A percentile compares a stretch with the other conserved stretches of the same genome.
These are phyloP conservation scores for Nothoprocta pentlandii DNA, from an alignment of 2,113 vertebrate genomes.

Conservation along the genomic window DNA sequence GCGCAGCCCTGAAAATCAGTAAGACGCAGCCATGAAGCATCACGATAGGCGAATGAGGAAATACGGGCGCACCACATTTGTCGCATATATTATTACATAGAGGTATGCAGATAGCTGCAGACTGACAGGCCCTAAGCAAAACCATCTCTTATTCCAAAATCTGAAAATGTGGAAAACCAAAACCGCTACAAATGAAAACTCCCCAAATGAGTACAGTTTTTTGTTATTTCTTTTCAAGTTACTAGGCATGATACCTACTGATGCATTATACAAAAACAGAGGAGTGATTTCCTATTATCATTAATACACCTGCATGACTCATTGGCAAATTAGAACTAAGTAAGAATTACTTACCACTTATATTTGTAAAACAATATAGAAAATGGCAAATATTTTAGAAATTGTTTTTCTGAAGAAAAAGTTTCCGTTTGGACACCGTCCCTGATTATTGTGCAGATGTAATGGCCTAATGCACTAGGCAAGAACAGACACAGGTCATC, in stretches of 20 bases:
- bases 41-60: not conserved
- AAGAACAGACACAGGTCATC: not conserved
- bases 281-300: not conserved
- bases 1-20: not conserved
- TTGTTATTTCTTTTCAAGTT: slow-evolving; percentile 14
- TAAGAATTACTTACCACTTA: slow-evolving; percentile 43
- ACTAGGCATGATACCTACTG: not conserved
- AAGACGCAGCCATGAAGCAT: not conserved
- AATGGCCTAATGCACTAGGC: not conserved
- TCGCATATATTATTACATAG: fast-evolving
- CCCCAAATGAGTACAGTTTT: not conserved
- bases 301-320: not conserved
- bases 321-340: slow-evolving; percentile 50
- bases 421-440: not conserved
- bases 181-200: not conserved
- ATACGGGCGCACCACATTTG: not conserved
- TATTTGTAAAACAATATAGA: slow-evolving; percentile 54
- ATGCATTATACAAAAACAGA: slow-evolving; percentile 27
- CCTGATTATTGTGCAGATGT: not conserved
- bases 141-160: not conserved
- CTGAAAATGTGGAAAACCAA: not conserved
- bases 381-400: slow-evolving; percentile 38
- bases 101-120: not conserved
- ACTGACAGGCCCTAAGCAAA: not conserved
- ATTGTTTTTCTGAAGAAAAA: not conserved